These are phyloP conservation scores for Mimas tiliae DNA, from an alignment of 2,888 invertebrate genomes.

Conservation along the genomic window DNA sequence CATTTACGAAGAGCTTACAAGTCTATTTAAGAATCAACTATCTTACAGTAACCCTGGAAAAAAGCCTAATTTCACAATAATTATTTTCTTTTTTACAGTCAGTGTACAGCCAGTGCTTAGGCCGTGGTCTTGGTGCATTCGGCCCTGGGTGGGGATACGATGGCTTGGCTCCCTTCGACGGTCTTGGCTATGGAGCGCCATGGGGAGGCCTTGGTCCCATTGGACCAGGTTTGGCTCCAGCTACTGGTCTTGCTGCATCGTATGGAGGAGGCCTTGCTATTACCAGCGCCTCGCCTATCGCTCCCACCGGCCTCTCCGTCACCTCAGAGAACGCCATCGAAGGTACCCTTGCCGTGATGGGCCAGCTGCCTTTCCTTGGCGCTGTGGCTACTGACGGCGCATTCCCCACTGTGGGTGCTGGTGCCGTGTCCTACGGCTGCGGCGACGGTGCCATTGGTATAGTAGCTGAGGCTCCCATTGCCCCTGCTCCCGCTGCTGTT, in stretches of 20 bases:
- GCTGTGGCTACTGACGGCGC: constrained; percentile 48
- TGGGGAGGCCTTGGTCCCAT: constrained; percentile 39
- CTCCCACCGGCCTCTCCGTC: constrained; percentile 51
- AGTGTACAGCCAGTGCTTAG: constrained; percentile 32
- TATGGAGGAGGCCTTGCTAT: constrained; percentile 44
- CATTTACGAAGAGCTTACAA: too few species aligned
- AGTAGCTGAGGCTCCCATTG: constrained; percentile 34
- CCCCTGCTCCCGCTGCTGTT: constrained; percentile 6
- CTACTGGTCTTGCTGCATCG: constrained; percentile 41
- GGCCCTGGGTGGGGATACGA: constrained; percentile 34
- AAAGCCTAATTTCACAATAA: too few species aligned
- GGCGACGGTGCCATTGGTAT: constrained; percentile 44
- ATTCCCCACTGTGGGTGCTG: constrained; percentile 51
- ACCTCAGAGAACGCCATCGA: constrained; percentile 50
- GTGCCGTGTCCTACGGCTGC: constrained; percentile 50
- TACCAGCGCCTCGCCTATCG: constrained; percentile 47
- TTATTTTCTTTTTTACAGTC: constrained; percentile 28
- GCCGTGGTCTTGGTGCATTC: constrained; percentile 30
- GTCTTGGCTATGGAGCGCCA: constrained; percentile 23
- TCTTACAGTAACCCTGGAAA: too few species aligned
- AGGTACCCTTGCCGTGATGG: constrained; percentile 45
- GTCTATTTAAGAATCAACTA: too few species aligned
- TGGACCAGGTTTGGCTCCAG: constrained; percentile 39
- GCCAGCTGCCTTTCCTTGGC: constrained; percentile 51
- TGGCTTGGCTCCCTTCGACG: constrained; percentile 33